A percentile compares a stretch with the other conserved stretches of the same genome.
Evolutionary conservation across 2,888 invertebrate genomes (phyloP).

Genomic region (Allophyes oxyacanthae): DNA sequence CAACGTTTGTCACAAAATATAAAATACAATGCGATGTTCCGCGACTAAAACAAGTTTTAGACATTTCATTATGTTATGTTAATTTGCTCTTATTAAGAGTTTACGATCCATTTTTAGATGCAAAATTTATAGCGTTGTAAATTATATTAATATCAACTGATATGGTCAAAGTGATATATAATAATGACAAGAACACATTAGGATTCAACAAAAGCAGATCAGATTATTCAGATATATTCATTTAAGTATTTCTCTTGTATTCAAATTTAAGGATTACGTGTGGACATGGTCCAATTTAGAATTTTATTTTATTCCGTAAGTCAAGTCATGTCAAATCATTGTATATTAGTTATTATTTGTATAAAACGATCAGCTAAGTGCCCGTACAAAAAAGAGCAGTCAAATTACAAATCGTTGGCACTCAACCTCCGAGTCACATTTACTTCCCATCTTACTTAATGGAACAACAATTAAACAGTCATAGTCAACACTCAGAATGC

Average conservation of each 20-base stretch:
- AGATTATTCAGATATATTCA: too few relatives aligned
- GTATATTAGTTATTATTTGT: too few relatives aligned
- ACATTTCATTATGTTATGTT: slow-evolving; percentile 51
- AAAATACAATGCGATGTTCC: slow-evolving; percentile 29
- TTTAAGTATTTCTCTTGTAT: too few relatives aligned
- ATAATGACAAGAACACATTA: slow-evolving; percentile 20
- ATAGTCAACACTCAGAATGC: slow-evolving; percentile 1
- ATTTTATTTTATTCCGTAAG: too few relatives aligned
- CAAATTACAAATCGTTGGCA: background rate
- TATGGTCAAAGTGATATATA: slow-evolving; percentile 27
- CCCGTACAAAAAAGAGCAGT: too few relatives aligned
- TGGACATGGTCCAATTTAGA: background rate
- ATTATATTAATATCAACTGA: slow-evolving; percentile 31
- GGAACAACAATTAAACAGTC: slow-evolving; percentile 2
- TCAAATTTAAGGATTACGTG: slow-evolving; percentile 2
- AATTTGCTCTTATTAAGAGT: slow-evolving; percentile 30
- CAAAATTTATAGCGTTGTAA: slow-evolving; percentile 43
- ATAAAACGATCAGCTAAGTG: too few relatives aligned
- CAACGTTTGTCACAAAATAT: slow-evolving; percentile 44
- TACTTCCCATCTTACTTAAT: background rate
- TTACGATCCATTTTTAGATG: slow-evolving; percentile 39
- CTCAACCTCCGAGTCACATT: background rate
- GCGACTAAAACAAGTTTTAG: slow-evolving; percentile 41
- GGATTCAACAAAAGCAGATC: slow-evolving; percentile 9
- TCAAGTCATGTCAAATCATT: too few relatives aligned